Evolutionary conservation across 1,140 invertebrate genomes (phyloP), one percentile per base, ranked within the genome.

Genomic region (Aphaenogaster floridana): DNA sequence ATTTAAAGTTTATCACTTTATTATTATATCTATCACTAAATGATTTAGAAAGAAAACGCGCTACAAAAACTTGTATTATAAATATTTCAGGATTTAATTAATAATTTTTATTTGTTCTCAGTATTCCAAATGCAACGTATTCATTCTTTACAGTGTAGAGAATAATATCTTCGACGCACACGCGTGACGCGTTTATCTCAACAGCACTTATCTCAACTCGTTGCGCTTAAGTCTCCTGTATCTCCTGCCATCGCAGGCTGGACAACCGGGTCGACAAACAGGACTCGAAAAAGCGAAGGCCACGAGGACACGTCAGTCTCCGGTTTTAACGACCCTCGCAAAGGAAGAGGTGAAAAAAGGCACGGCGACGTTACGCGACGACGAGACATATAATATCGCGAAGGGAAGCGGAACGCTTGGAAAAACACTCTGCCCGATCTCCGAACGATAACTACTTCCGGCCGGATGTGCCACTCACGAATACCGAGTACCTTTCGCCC

Each of bases 401-500:
- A 86, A 61, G 72, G 69, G 76, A 80, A 84, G 59, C 45, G 52
- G 36, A 45, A 86, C 88, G 90, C 28, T 89, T 89, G 69, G 85
- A 90, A 92, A 92, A 92, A 90, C 86, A 90, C 69, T 84, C 66
- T n/a, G n/a, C 42, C 63, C 74, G 79, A 64, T 78, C 28, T 50
- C n/a, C 34, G 57, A 85, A 77, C 72, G 92, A 93, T 92, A 92
- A 92, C 85, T 85, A 92, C 88, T 93, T 93, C 92, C 92, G 91
- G 54, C 59, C 91, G 92, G 92, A 92, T 89, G 86, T 90, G 91
- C 86, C 92, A 86, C 79, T 92, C 92, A 90, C 68, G 80, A 57
- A 79, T 59, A 21, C 71, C 59, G 76, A 61, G 48, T 69, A 69
- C 42, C 52, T 88, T 15, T 69, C 66, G 69, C 21, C 34, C 42